Base-by-base conservation (phyloP, 2,113 vertebrate species). In the Proteles cristata region DNA sequence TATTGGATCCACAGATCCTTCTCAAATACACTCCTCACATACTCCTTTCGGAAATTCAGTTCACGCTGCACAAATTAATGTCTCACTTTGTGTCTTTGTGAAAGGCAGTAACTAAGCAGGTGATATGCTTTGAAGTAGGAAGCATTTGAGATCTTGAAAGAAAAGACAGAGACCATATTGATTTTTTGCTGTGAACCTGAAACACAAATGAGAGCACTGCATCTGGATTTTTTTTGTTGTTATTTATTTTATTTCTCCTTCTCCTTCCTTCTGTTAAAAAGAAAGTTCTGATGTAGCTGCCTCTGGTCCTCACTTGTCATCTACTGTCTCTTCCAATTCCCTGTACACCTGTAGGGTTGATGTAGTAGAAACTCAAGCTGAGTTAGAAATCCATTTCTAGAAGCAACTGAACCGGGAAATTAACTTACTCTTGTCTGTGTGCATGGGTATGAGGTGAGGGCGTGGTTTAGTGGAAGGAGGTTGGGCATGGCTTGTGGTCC, bases 81-180 rank as follows among this genome's bases (percentile, higher is more conserved):
- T 90, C 88, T 96, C 31, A 12, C 65, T 89, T 94, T 53, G 43
- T 45, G 68, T 95, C 68, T 53, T 65, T 71, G n/a, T 68, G 85
- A 91, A 92, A 97, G 69, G 35, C 31, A n/a, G 33, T 92, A 69
- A 92, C 82, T 91, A 80, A 86, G 39, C 2, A 96, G 88, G 80
- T 43, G 55, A 43, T 69, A 43, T 2, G 1, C 88, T 97, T 96
- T 95, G 71, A 96, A 97, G 92, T n/a, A 43, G 43, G 68, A 82
- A 79, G 61, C 23, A 33, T 88, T 55, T 83, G 77, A 48, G 19
- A 84, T 96, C 83, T 93, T 88, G 88, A 96, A 94, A 96, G 63
- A 71, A 82, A 93, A 93, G 66, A 39, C 39, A 76, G 55, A 83
- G 31, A 43, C 61, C 15, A 4, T 82, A 74, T 89, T 96, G 86